phyloP scores from a whole-genome alignment of 2,888 invertebrate genomes.

The Mimas tiliae region DNA sequence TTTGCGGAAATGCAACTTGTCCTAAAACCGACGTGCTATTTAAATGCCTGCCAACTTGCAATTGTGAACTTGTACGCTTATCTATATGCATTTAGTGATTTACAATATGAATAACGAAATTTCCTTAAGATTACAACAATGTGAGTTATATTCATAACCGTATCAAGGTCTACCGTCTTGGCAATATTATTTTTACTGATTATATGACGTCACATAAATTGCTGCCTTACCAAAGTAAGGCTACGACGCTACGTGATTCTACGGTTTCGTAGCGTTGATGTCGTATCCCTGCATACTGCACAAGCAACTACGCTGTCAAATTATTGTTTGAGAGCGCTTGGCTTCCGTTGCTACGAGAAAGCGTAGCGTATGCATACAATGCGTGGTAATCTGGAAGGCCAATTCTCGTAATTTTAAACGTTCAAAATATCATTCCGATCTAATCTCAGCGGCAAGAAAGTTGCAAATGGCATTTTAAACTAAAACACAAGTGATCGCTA shows the following conservation, averaged over 20 bases:
- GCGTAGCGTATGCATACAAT: background rate
- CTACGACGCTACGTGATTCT: slow-evolving; percentile 12
- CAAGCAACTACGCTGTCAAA: background rate
- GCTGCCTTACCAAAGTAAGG: slow-evolving; percentile 11
- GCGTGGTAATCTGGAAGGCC: no score
- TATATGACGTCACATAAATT: background rate
- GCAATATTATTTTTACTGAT: background rate
- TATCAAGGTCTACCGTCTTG: background rate
- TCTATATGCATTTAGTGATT: slow-evolving; percentile 7
- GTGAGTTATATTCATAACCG: background rate
- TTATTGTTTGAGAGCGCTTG: background rate
- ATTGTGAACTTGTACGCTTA: background rate
- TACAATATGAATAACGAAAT: background rate
- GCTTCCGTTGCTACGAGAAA: slow-evolving; percentile 11
- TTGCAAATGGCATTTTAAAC: no score
- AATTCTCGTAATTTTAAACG: slow-evolving; percentile 14
- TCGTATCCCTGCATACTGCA: slow-evolving; percentile 2
- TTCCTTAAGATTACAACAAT: background rate
- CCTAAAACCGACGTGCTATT: slow-evolving; percentile 5
- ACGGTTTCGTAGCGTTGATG: slow-evolving; percentile 15
- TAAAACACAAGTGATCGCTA: no score
- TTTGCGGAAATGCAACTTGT: slow-evolving; percentile 13
- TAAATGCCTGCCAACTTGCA: slow-evolving; percentile 18
- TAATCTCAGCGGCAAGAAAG: no score
- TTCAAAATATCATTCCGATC: no score